phyloP scores from a whole-genome alignment of 2,113 vertebrate genomes.

The Solea senegalensis region DNA sequence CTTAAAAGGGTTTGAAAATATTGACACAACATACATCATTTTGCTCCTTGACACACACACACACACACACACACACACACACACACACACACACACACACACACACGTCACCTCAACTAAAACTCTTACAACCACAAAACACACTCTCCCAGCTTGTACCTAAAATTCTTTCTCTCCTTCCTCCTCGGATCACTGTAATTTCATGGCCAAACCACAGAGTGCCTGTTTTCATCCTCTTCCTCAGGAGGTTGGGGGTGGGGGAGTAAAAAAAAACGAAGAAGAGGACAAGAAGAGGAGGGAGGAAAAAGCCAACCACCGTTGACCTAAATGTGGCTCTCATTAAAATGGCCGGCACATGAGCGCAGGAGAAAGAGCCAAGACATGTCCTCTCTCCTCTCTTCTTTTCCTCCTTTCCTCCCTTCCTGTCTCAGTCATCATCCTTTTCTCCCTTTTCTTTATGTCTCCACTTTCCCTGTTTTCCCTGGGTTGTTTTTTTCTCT shows the following conservation, averaged over 20 bases:
- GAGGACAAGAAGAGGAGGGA: not conserved
- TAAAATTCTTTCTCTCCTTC: not conserved
- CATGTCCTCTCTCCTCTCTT: slow-evolving; percentile 26
- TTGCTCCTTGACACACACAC: too few relatives aligned
- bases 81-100: too few relatives aligned
- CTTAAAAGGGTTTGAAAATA: too few relatives aligned
- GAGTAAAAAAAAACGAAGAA: not conserved
- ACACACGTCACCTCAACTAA: not conserved
- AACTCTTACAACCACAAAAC: slow-evolving; percentile 1
- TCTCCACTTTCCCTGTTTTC: slow-evolving; percentile 16
- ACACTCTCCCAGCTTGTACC: not conserved
- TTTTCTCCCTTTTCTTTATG: slow-evolving; percentile 26
- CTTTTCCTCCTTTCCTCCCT: not conserved
- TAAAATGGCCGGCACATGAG: slow-evolving; percentile 62
- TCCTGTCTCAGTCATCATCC: slow-evolving; percentile 13
- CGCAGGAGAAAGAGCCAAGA: slow-evolving; percentile 33
- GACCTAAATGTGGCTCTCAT: slow-evolving; percentile 75
- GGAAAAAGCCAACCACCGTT: slow-evolving; percentile 31
- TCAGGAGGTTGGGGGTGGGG: slow-evolving; percentile 10
- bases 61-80: too few relatives aligned
- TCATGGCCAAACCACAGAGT: slow-evolving; percentile 31
- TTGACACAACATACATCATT: too few relatives aligned
- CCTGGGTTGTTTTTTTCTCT: slow-evolving; percentile 14
- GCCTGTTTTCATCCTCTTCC: slow-evolving; percentile 33
- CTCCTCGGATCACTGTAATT: slow-evolving; percentile 40